Conservation (phyloP, 2,888 invertebrate genomes). For the Margaritifera margaritifera region DNA sequence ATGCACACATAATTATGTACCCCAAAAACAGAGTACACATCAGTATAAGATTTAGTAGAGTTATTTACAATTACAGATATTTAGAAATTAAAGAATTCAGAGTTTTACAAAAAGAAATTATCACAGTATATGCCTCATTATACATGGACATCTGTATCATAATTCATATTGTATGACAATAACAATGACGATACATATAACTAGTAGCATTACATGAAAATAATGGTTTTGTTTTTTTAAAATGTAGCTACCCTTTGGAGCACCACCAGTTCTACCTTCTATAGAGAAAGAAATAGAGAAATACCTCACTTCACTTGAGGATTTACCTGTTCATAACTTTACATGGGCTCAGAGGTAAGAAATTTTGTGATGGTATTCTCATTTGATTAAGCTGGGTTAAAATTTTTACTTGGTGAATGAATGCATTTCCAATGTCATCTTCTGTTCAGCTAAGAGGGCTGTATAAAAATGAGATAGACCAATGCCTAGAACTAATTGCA, state of each 20-base stretch:
- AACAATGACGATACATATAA: no score
- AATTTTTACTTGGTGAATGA: neutral
- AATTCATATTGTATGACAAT: no score
- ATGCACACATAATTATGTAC: no score
- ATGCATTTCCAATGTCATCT: neutral
- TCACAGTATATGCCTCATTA: no score
- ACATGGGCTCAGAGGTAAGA: constrained; percentile 80
- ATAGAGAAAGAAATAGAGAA: constrained; percentile 80
- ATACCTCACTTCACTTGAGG: constrained; percentile 81
- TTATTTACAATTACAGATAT: no score
- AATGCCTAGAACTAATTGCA: neutral
- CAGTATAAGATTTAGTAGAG: no score
- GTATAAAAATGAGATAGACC: neutral
- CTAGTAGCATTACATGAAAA: neutral
- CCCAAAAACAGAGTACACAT: no score
- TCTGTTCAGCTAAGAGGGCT: neutral
- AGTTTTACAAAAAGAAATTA: no score
- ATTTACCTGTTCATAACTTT: constrained; percentile 83
- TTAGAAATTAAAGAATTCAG: no score
- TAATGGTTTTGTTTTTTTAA: constrained; percentile 7
- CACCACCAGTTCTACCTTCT: constrained; percentile 81
- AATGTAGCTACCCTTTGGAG: constrained; percentile 71
- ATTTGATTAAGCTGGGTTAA: neutral
- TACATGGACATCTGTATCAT: no score
- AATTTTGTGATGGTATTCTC: neutral